These are phyloP conservation scores for Melinopterus prodromus DNA, from an alignment of 2,888 invertebrate species.

Conservation along the genomic window DNA sequence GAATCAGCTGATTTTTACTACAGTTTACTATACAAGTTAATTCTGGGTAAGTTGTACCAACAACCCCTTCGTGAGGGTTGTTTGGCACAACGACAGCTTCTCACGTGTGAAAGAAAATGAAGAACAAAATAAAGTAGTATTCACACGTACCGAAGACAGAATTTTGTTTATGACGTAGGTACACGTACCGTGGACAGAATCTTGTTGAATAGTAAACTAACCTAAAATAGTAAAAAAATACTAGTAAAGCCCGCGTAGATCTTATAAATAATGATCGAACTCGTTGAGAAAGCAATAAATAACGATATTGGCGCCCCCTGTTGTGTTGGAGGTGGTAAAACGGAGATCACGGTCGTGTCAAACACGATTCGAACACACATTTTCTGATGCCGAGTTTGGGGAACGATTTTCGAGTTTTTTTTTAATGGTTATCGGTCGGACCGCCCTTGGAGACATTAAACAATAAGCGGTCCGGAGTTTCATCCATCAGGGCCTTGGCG, in stretches of 20 bases:
- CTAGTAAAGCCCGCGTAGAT: neutral
- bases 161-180: too few species aligned
- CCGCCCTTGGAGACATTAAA: conserved; percentile 15
- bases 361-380: conserved; percentile 18
- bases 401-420: conserved; percentile 8
- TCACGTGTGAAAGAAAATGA: too few species aligned
- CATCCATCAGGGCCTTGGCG: conserved; percentile 4
- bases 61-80: too few species aligned
- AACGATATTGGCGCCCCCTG: neutral
- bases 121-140: too few species aligned
- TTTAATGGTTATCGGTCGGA: neutral
- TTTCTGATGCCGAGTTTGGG: neutral
- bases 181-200: too few species aligned
- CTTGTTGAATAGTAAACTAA: too few species aligned
- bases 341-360: conserved; percentile 18
- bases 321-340: conserved; percentile 14
- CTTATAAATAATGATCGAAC: neutral
- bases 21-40: too few species aligned
- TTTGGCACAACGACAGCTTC: too few species aligned
- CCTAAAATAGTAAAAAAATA: neutral
- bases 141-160: too few species aligned
- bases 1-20: too few species aligned
- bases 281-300: neutral
- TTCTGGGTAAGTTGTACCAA: too few species aligned
- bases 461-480: conserved; percentile 13